Conservation (phyloP, 2,888 invertebrate genomes). For the Latrodectus hesperus region DNA sequence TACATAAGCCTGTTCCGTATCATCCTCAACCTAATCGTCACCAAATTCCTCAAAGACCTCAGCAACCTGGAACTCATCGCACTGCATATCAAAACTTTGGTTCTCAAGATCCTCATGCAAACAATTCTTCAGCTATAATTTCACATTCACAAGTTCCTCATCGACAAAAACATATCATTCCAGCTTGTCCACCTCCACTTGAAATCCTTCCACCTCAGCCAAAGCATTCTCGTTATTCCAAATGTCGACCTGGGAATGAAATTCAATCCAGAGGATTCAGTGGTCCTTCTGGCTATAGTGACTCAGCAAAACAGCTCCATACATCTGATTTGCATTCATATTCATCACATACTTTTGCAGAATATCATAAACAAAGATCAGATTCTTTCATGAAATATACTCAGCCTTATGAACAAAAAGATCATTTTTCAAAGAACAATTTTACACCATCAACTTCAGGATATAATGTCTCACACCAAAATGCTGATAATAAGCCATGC, state of each 20-base stretch:
- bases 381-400: constrained; percentile 28
- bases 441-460: background rate
- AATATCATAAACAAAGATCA: constrained; percentile 33
- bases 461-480: background rate
- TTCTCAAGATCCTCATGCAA: constrained; percentile 24
- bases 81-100: constrained; percentile 58
- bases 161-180: constrained; percentile 28
- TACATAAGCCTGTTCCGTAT: constrained; percentile 72
- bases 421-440: constrained; percentile 10
- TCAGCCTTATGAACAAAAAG: constrained; percentile 31
- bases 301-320: constrained; percentile 26
- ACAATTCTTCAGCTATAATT: constrained; percentile 43
- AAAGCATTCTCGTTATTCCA: constrained; percentile 1
- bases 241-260: constrained; percentile 6
- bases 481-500: background rate
- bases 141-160: constrained; percentile 22
- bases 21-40: constrained; percentile 71
- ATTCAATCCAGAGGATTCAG: constrained; percentile 7
- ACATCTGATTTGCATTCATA: constrained; percentile 35
- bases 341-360: constrained; percentile 19
- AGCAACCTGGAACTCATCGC: constrained; percentile 39
- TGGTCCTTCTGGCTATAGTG: constrained; percentile 4
- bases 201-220: constrained; percentile 6
- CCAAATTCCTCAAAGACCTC: constrained; percentile 51
- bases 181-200: background rate